Evolutionary conservation across 37 sponge, comb jelly and placozoan genomes (phyloP).

Genomic region (Cliona cf. orientalis): DNA sequence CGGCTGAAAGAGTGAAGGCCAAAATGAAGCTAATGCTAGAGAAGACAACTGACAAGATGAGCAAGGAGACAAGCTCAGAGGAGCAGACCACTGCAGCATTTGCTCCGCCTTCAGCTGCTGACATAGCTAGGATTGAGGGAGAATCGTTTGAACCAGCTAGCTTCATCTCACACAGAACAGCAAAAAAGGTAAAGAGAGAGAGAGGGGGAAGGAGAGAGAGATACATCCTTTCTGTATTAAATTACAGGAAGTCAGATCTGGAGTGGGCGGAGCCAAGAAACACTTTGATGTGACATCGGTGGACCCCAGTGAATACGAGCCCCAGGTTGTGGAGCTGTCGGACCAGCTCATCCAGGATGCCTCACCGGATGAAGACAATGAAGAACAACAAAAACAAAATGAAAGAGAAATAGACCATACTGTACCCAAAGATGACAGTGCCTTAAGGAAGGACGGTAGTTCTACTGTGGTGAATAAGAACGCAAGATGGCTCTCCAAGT

Average conservation of each 20-base stretch:
- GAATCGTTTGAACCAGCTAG: constrained; percentile 19
- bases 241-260: background rate
- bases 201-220: background rate
- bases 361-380: background rate
- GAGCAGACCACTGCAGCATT: background rate
- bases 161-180: constrained; percentile 24
- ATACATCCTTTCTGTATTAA: background rate
- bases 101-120: constrained; percentile 12
- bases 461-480: constrained; percentile 28
- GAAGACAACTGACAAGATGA: background rate
- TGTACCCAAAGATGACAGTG: background rate
- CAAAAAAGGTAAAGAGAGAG: background rate
- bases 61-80: background rate
- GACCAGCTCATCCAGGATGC: background rate
- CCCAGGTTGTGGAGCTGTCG: constrained; percentile 53
- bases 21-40: constrained; percentile 42
- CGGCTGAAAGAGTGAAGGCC: constrained; percentile 51
- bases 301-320: constrained; percentile 47
- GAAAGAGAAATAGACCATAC: background rate
- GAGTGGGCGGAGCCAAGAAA: background rate
- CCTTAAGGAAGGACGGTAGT: background rate
- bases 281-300: too few species aligned
- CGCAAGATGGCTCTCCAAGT: constrained; percentile 26
- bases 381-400: background rate
- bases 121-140: constrained; percentile 27